These are phyloP conservation scores for Resseliella maxima DNA, from an alignment of 2,888 invertebrate genomes.

Conservation along the genomic window DNA sequence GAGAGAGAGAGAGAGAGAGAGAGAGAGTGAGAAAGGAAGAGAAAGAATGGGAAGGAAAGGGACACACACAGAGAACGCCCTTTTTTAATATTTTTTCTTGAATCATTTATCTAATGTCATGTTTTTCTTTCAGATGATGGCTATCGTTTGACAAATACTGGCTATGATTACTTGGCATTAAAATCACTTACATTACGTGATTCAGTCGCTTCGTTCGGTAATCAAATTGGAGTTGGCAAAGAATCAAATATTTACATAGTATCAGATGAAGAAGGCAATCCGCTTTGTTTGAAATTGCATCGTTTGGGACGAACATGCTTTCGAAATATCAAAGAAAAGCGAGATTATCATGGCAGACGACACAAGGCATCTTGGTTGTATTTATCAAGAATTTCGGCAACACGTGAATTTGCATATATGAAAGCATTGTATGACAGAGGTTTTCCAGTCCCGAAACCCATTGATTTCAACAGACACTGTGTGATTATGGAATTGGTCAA, in stretches of 20 bases:
- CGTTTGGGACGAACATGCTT: constrained; percentile 96
- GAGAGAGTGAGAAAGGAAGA: too few relatives aligned
- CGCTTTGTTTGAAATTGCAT: constrained; percentile 91
- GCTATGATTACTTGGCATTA: constrained; percentile 96
- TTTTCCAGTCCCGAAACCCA: constrained; percentile 95
- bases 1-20: too few relatives aligned
- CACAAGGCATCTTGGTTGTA: constrained; percentile 95
- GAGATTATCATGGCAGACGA: constrained; percentile 95
- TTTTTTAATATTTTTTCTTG: too few relatives aligned
- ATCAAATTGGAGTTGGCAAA: constrained; percentile 98
- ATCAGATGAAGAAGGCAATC: constrained; percentile 80
- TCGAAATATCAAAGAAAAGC: constrained; percentile 92
- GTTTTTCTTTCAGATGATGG: constrained; percentile 83
- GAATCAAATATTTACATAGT: constrained; percentile 97
- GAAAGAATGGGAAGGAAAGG: too few relatives aligned
- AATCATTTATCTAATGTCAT: background rate
- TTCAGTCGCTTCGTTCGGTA: constrained; percentile 88
- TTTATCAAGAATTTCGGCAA: constrained; percentile 94
- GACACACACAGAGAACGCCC: too few relatives aligned
- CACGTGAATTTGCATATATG: constrained; percentile 98
- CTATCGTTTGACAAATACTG: constrained; percentile 92
- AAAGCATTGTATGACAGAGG: constrained; percentile 88
- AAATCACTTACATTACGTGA: constrained; percentile 85
- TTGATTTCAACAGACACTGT: constrained; percentile 95
- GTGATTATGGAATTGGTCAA: constrained; percentile 94